Evolutionary conservation across 2,888 invertebrate species (phyloP).

Genomic region (Dusona sp.): DNA sequence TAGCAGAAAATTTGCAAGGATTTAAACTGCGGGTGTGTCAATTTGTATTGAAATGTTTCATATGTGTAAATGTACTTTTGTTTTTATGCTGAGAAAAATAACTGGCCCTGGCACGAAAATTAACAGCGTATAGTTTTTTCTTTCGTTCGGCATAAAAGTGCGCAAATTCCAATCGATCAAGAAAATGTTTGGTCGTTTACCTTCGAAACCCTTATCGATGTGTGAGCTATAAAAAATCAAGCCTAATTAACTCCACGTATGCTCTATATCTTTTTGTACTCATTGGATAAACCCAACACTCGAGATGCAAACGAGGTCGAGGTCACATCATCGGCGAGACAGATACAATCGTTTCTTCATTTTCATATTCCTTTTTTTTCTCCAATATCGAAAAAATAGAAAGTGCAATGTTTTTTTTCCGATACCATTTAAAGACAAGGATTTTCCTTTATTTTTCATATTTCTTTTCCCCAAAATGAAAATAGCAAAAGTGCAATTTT

Average conservation of each 20-base stretch:
- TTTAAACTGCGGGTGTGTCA: neutral
- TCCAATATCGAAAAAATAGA: neutral
- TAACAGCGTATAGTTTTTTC: slow-evolving; percentile 4
- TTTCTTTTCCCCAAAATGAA: neutral
- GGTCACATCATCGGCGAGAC: slow-evolving; percentile 32
- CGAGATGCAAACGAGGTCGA: slow-evolving; percentile 47
- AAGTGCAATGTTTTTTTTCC: neutral
- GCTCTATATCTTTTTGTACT: slow-evolving; percentile 41
- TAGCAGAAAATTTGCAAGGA: neutral
- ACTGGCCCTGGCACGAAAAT: slow-evolving; percentile 57
- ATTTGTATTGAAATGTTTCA: neutral
- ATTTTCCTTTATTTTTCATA: neutral
- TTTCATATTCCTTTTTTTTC: neutral
- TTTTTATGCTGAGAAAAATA: neutral
- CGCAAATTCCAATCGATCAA: slow-evolving; percentile 23
- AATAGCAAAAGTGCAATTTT: neutral
- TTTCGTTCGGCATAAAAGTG: neutral
- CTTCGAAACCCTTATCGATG: slow-evolving; percentile 60
- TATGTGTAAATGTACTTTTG: slow-evolving; percentile 7
- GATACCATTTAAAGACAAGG: neutral
- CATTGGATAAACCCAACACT: slow-evolving; percentile 9
- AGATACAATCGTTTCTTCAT: slow-evolving; percentile 11
- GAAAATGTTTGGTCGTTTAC: slow-evolving; percentile 56
- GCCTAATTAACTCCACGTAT: slow-evolving; percentile 48
- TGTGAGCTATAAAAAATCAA: slow-evolving; percentile 21